Percentiles rank a stretch among this genome's conserved stretches.
Conservation (phyloP, 2,888 invertebrate species). For the Andrena chrysosceles region DNA sequence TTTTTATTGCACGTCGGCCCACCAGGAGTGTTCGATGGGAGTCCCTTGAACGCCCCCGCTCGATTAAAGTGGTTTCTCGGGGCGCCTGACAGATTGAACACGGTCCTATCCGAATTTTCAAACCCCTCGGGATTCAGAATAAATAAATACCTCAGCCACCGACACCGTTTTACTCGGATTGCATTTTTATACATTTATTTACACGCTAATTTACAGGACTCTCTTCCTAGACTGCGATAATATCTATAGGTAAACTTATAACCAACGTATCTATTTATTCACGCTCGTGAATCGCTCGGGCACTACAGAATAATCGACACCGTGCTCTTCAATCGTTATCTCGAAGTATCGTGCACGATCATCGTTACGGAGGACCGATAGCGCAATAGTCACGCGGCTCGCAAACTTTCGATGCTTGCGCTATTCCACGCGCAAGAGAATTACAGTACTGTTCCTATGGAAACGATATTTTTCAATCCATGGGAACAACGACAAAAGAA, state of each 20-base stretch:
- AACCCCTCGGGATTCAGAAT: constrained; percentile 23
- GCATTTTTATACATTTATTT: constrained; percentile 83
- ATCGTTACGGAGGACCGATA: not conserved
- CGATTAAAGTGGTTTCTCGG: not conserved
- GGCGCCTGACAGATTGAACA: not conserved
- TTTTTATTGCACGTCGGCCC: constrained; percentile 52
- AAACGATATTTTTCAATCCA: not conserved
- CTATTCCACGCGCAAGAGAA: not conserved
- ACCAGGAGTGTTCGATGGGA: constrained; percentile 11
- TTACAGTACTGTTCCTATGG: not conserved
- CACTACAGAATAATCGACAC: constrained; percentile 38
- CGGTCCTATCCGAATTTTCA: not conserved
- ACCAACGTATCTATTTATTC: constrained; percentile 13
- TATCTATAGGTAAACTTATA: constrained; percentile 51
- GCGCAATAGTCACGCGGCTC: not conserved
- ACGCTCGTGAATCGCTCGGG: not conserved
- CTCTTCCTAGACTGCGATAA: constrained; percentile 58
- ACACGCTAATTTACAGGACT: constrained; percentile 83
- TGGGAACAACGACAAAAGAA: not conserved
- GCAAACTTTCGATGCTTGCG: not conserved
- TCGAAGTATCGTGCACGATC: not conserved
- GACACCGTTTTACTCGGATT: constrained; percentile 35
- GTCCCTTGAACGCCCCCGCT: not conserved
- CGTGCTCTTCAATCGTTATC: constrained; percentile 20
- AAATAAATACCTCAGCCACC: constrained; percentile 52